Evolutionary conservation across 1,140 invertebrate species (phyloP).

Genomic region (Asobara japonica): DNA sequence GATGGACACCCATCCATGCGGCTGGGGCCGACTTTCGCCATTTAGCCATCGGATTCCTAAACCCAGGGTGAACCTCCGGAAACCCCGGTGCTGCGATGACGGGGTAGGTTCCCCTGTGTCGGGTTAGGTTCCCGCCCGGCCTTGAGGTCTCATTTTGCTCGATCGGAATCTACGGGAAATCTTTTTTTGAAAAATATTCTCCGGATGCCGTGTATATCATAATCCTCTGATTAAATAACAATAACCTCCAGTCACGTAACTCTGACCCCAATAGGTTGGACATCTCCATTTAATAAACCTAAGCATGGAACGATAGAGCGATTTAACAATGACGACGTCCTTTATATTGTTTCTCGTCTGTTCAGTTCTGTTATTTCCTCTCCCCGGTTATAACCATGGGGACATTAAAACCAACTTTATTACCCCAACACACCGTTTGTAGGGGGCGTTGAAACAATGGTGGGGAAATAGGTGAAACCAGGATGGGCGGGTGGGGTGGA

Average conservation of each 20-base stretch:
- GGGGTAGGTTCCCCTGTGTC: no score
- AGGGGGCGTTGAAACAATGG: conserved; percentile 16
- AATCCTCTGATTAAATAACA: background rate
- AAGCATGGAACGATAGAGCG: background rate
- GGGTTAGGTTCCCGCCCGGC: no score
- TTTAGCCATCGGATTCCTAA: no score
- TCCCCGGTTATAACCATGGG: background rate
- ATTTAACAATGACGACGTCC: conserved; percentile 16
- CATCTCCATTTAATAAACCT: background rate
- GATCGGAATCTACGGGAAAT: no score
- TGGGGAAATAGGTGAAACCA: background rate
- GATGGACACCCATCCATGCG: no score
- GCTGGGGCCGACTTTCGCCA: no score
- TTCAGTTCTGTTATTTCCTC: background rate
- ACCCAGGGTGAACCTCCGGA: no score
- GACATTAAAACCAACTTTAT: conserved; percentile 28
- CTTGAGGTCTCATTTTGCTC: no score
- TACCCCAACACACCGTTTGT: conserved; percentile 16
- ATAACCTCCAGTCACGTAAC: background rate
- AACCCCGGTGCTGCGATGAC: no score
- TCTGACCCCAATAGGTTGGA: background rate
- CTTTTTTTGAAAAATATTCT: no score
- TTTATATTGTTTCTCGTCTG: background rate
- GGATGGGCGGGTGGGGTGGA: background rate
- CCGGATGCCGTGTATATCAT: no score